Evolutionary conservation across 2,888 invertebrate species (phyloP), one percentile per base, ranked within the genome.

Genomic region (Scotopteryx bipunctaria): DNA sequence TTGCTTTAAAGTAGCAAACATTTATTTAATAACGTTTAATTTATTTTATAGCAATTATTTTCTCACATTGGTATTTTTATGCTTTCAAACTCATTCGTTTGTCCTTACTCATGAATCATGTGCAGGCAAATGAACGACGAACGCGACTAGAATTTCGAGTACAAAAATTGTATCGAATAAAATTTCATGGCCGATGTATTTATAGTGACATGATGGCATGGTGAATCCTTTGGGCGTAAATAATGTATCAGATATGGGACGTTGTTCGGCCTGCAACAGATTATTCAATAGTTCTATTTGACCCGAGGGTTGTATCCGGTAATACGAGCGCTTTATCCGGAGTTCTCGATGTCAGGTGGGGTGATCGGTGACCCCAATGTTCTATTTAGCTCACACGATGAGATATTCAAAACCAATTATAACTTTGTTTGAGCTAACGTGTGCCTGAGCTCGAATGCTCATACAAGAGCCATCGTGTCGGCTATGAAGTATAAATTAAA

Each of bases 241-340:
- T 81, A 78, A 78, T 78, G 69, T 73, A 77, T 78, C 65, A 59
- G 61, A 61, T 60, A 60, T 69, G 64, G 60, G 69, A 73, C 76
- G 73, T 69, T 74, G 75, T 71, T 76, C 57, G 67, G 62, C 59
- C 59, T 65, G 69, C 58, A 61, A 38, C 38, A 33, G 47, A 29
- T 38, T 23, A 25, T 47, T 15, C 21, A 32, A 27, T 35, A 54
- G 47, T 41, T 33, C 2, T 21, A 27, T 8, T 40, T 6, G 9
- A 31, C 42, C 47, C 33, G 40, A 54, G 48, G 52, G 53, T 61
- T 61, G 64, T 69, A 69, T 69, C 69, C 58, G 61, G 64, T 73
- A 71, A 69, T 66, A 59, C 50, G 66, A 66, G 64, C 63, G 59
- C 61, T 68, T 72, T 66, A 70, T 66, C 67, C 67, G 63, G 57